Evolutionary conservation across 1,140 invertebrate species (phyloP).

Genomic region (Sycophila sp.): DNA sequence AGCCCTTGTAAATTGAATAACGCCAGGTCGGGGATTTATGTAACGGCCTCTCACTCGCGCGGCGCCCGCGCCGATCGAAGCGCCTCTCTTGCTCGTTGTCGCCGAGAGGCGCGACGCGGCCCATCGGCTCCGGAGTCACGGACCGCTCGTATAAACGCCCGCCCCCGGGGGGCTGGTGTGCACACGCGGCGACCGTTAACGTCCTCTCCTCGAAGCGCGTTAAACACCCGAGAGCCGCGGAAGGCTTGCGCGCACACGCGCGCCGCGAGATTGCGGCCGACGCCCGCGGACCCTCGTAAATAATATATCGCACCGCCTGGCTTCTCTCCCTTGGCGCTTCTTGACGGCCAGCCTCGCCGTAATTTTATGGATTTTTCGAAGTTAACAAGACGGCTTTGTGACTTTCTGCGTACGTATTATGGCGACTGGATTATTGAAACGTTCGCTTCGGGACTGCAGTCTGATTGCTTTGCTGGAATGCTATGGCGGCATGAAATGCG

Average conservation of each 20-base stretch:
- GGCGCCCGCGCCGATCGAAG: too few species aligned
- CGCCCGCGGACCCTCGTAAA: slow-evolving; percentile 25
- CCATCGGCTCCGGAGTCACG: slow-evolving; percentile 24
- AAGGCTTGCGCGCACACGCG: not conserved
- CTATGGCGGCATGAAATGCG: too few species aligned
- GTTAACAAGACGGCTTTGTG: too few species aligned
- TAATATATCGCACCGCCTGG: slow-evolving; percentile 15
- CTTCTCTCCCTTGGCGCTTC: not conserved
- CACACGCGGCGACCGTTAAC: not conserved
- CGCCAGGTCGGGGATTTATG: slow-evolving; percentile 25
- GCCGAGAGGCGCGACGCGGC: not conserved
- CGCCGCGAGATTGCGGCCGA: slow-evolving; percentile 3
- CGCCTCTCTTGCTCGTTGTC: not conserved
- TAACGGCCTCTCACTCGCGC: not conserved
- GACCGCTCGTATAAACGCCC: slow-evolving; percentile 16
- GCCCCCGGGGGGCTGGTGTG: not conserved
- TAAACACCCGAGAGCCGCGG: too few species aligned
- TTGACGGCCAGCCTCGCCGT: not conserved
- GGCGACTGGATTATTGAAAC: too few species aligned
- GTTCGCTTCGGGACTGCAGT: too few species aligned
- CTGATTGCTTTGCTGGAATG: too few species aligned
- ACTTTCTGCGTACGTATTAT: too few species aligned
- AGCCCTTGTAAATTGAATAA: slow-evolving; percentile 37
- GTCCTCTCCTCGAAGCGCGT: not conserved
- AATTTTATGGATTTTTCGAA: too few species aligned